Percentiles rank a stretch among this genome's conserved stretches.
Conservation (phyloP, 2,113 vertebrate genomes). For the Ophiodon elongatus region DNA sequence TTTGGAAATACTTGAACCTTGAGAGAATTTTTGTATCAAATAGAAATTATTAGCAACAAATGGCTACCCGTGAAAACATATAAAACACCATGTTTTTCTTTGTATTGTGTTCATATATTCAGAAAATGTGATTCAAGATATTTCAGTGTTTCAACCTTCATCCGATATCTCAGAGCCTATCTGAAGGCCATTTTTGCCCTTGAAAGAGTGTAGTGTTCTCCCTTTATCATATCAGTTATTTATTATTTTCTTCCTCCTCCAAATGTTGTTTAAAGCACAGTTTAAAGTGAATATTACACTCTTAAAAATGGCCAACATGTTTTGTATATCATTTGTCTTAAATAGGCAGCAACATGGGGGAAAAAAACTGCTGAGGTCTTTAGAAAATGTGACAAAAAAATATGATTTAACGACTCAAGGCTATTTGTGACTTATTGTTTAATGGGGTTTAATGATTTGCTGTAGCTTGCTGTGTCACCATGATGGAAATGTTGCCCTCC, state of each 20-base stretch:
- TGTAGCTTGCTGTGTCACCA: constrained; percentile 46
- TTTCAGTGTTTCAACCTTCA: constrained; percentile 12
- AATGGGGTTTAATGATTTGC: constrained; percentile 69
- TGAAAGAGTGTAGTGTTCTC: not conserved
- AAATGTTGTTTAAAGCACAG: not conserved
- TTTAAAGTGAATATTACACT: not conserved
- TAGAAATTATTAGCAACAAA: not conserved
- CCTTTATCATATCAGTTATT: not conserved
- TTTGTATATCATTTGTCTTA: not conserved
- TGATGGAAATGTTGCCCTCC: constrained; percentile 61
- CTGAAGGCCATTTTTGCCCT: not conserved
- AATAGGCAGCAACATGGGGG: not conserved
- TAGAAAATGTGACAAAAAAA: constrained; percentile 27
- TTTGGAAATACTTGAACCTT: not conserved
- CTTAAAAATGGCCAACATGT: not conserved
- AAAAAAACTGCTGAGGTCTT: not conserved
- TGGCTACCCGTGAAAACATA: not conserved
- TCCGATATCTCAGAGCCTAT: not conserved
- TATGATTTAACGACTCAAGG: constrained; percentile 48
- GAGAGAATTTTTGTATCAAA: not conserved
- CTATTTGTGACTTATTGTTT: constrained; percentile 56
- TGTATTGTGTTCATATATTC: not conserved
- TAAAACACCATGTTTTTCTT: not conserved
- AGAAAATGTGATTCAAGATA: not conserved
- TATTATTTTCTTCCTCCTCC: not conserved